Evolutionary conservation across 2,888 invertebrate genomes (phyloP), one percentile per base, ranked within the genome.

Genomic region (Drosophila eohydei): DNA sequence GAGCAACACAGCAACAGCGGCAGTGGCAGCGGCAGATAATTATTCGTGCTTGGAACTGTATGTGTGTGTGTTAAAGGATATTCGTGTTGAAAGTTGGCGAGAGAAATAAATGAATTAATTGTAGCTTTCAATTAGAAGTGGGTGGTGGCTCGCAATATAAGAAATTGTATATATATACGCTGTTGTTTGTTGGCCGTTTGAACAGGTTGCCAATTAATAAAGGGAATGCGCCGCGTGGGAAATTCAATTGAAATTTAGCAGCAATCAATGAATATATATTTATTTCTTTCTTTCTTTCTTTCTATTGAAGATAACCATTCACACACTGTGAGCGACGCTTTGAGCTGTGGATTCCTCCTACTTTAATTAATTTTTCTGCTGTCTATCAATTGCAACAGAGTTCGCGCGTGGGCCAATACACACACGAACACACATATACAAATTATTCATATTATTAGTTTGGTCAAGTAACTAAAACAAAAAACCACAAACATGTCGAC

Each of bases 401-500:
- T 75, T 81, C 85, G 84, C 87, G 86, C 83, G 81, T 76, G 80
- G 64, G 43, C 66, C 63, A 61, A 74, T 80, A 62, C 69, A 77
- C 58, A 66, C 74, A 73, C 65, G 55, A 64, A 78, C 57, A 66
- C 43, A 65, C 58, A 63, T 41, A 62, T 61, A 81, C 68, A 78
- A 79, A 71, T 67, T 68, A 66, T 61, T 65, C 63, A 78, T 70
- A 80, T 66, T 80, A 71, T 88, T 88, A 86, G 83, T 88, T 84
- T 85, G 71, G 80, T 83, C 83, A 84, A 85, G 70, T 83, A 80
- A 83, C 71, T 88, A 84, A 79, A 83, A 78, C 41, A 76, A 80
- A 86, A 80, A 86, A 87, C 89, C 93, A 93, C 94, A 95, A 95
- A 95, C 40, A 96, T 96, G 96, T 96, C 96, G 90, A 93, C 94